Percentiles rank a stretch among this genome's conserved stretches.
Evolutionary conservation across 2,888 invertebrate species (phyloP).

Genomic region (Amphipyra berbera): DNA sequence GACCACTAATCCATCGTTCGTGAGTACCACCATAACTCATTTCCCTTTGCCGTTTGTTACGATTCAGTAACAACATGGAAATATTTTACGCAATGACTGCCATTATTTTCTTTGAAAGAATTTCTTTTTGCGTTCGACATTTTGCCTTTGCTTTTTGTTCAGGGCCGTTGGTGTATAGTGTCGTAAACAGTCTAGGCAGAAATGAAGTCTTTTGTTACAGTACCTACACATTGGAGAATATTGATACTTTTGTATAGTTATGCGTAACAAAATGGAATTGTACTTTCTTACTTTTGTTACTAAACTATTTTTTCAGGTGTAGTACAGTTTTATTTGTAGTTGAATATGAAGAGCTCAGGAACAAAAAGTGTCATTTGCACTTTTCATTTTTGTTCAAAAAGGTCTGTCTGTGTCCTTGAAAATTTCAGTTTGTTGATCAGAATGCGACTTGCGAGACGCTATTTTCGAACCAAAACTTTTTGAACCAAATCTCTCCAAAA

Average conservation of each 20-base stretch:
- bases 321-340: no score
- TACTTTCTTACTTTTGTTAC: no score
- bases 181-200: conserved; percentile 1
- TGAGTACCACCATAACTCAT: conserved; percentile 35
- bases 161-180: neutral
- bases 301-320: no score
- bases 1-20: conserved; percentile 23
- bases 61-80: conserved; percentile 19
- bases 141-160: conserved; percentile 15
- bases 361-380: no score
- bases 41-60: conserved; percentile 28
- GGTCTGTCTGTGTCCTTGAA: no score
- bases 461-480: no score
- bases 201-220: neutral
- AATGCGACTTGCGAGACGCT: no score
- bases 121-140: conserved; percentile 26
- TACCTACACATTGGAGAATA: neutral
- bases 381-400: no score
- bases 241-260: neutral
- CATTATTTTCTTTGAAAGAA: conserved; percentile 30
- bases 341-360: no score
- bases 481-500: no score
- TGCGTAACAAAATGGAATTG: neutral
- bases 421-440: no score
- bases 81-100: conserved; percentile 32